A percentile compares a stretch with the other conserved stretches of the same genome.
Conservation (phyloP, 37 sponge, comb jelly and placozoan genomes). For the Spongilla lacustris region DNA sequence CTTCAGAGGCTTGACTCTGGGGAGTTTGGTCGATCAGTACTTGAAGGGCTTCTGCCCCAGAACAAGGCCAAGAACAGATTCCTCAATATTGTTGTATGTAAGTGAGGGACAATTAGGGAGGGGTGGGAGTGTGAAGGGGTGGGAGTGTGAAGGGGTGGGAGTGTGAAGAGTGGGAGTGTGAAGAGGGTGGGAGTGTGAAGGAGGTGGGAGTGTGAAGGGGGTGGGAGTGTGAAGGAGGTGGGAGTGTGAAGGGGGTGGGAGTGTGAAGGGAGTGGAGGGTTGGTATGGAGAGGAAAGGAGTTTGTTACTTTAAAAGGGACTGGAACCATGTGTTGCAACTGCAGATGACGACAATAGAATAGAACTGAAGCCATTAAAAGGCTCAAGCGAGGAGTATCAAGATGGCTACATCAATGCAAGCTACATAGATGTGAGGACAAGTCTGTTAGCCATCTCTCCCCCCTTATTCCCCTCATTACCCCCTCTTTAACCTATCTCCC, state of each 20-base stretch:
- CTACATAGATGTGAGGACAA: conserved; percentile 54
- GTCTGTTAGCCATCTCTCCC: too few relatives aligned
- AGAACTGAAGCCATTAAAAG: conserved; percentile 35
- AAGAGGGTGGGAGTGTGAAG: too few relatives aligned
- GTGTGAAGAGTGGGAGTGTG: too few relatives aligned
- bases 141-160: background rate
- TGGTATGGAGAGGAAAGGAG: too few relatives aligned
- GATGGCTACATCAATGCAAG: conserved; percentile 61
- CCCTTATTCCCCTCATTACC: too few relatives aligned
- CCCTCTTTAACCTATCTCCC: too few relatives aligned
- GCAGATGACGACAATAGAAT: conserved; percentile 63
- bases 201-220: too few relatives aligned
- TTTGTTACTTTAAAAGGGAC: too few relatives aligned
- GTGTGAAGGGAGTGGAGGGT: too few relatives aligned
- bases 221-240: too few relatives aligned
- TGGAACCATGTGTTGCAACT: too few relatives aligned
- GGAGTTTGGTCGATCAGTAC: conserved; percentile 10
- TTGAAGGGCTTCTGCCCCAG: background rate
- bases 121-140: background rate
- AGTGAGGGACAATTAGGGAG: conserved; percentile 2
- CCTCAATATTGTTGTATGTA: conserved; percentile 35
- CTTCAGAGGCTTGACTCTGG: conserved; percentile 16
- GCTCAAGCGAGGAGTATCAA: conserved; percentile 22
- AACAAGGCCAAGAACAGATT: conserved; percentile 42
- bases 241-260: too few relatives aligned